These are phyloP conservation scores for Embidobia sp. DNA, from an alignment of 2,888 invertebrate genomes.

Conservation along the genomic window DNA sequence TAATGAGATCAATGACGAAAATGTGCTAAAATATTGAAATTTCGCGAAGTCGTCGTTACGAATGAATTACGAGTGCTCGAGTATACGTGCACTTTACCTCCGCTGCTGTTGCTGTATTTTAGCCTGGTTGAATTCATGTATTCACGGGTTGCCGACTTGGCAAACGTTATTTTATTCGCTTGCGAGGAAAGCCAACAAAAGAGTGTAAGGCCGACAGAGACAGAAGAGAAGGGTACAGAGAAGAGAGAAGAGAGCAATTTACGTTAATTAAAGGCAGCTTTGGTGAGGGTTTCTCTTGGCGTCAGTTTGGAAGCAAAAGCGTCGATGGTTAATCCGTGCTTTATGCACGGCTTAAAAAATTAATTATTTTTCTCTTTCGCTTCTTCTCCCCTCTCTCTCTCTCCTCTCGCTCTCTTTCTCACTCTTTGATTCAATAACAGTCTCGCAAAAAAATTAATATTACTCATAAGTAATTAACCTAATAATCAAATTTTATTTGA, in stretches of 20 bases:
- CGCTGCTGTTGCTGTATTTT: constrained; percentile 65
- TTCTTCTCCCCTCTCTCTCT: constrained; percentile 18
- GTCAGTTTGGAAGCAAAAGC: constrained; percentile 67
- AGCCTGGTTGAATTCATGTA: constrained; percentile 66
- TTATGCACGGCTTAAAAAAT: constrained; percentile 67
- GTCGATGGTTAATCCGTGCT: constrained; percentile 65
- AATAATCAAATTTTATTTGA: too few species aligned
- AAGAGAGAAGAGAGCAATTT: constrained; percentile 72
- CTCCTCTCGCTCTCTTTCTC: constrained; percentile 31
- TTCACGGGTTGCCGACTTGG: constrained; percentile 67
- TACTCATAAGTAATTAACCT: constrained; percentile 25
- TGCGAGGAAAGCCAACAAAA: constrained; percentile 66
- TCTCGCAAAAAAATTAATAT: constrained; percentile 41
- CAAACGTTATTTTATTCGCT: constrained; percentile 67
- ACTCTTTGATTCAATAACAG: constrained; percentile 55
- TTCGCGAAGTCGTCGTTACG: constrained; percentile 58
- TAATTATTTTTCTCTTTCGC: constrained; percentile 65
- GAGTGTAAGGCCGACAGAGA: constrained; percentile 64
- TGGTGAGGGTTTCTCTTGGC: constrained; percentile 67
- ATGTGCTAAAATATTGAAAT: constrained; percentile 61
- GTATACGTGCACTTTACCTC: constrained; percentile 63
- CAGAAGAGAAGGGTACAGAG: constrained; percentile 62
- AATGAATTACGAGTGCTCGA: constrained; percentile 65
- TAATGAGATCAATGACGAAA: constrained; percentile 62
- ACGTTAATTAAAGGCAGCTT: constrained; percentile 77